phyloP scores from a whole-genome alignment of 2,888 invertebrate genomes.

The Altica lythri region DNA sequence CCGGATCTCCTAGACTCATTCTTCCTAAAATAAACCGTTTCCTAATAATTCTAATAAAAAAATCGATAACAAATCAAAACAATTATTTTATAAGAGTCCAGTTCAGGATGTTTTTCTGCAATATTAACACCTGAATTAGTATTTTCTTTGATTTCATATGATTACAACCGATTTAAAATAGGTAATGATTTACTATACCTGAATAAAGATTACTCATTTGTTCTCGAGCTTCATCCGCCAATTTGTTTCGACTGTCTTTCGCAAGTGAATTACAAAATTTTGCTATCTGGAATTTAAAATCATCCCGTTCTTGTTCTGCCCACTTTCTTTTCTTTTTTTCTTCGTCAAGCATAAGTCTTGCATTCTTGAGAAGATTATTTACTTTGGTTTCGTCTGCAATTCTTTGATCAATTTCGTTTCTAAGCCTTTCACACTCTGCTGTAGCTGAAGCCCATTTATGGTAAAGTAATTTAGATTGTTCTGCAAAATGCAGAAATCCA shows the following conservation, averaged over 20 bases:
- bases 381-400: constrained; percentile 74
- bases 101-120: not conserved
- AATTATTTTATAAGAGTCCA: not conserved
- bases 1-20: constrained; percentile 30
- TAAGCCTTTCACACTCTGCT: constrained; percentile 73
- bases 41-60: not conserved
- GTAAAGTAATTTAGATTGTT: constrained; percentile 73
- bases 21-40: constrained; percentile 15
- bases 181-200: too few relatives aligned
- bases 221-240: constrained; percentile 23
- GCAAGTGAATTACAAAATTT: constrained; percentile 21
- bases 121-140: not conserved
- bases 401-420: constrained; percentile 71
- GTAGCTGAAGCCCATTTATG: constrained; percentile 72
- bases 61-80: not conserved
- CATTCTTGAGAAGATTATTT: constrained; percentile 81
- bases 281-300: constrained; percentile 18
- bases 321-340: constrained; percentile 23
- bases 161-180: too few relatives aligned
- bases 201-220: constrained; percentile 8
- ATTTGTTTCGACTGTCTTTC: constrained; percentile 26
- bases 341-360: constrained; percentile 57
- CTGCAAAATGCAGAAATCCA: constrained; percentile 61
- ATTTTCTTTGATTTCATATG: not conserved
- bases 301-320: constrained; percentile 18